Evolutionary conservation across 2,888 invertebrate genomes (phyloP).

Genomic region (Lissonota sp.): DNA sequence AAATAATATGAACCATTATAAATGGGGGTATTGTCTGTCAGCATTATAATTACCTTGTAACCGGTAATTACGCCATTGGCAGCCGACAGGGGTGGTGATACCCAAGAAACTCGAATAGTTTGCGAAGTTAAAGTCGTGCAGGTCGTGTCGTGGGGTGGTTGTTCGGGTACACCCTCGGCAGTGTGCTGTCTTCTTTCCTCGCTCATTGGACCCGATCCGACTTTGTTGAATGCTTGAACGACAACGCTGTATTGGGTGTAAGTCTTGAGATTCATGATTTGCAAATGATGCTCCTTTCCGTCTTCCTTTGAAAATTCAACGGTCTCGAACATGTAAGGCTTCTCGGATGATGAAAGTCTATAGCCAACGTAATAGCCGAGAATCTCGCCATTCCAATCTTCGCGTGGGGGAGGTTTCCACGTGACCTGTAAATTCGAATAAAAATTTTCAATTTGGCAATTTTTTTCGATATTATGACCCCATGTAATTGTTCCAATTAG

Average conservation of each 20-base stretch:
- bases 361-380: constrained; percentile 96
- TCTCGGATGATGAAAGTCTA: constrained; percentile 92
- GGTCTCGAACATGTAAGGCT: constrained; percentile 95
- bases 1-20: no score
- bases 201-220: constrained; percentile 96
- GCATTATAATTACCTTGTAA: constrained; percentile 87
- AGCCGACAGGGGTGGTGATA: constrained; percentile 95
- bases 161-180: constrained; percentile 96
- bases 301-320: constrained; percentile 96
- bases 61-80: constrained; percentile 98
- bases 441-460: no score
- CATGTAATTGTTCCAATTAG: no score
- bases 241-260: constrained; percentile 98
- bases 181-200: constrained; percentile 96
- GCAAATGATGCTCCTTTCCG: constrained; percentile 94
- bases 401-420: constrained; percentile 95
- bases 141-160: constrained; percentile 95
- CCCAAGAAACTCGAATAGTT: constrained; percentile 97
- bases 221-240: constrained; percentile 97
- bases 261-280: constrained; percentile 92
- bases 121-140: constrained; percentile 97
- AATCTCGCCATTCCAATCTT: constrained; percentile 97
- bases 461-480: no score
- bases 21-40: no score
- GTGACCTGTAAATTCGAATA: constrained; percentile 85